Evolutionary conservation across 2,113 vertebrate genomes (phyloP).

Genomic region (Elanus axillaris): DNA sequence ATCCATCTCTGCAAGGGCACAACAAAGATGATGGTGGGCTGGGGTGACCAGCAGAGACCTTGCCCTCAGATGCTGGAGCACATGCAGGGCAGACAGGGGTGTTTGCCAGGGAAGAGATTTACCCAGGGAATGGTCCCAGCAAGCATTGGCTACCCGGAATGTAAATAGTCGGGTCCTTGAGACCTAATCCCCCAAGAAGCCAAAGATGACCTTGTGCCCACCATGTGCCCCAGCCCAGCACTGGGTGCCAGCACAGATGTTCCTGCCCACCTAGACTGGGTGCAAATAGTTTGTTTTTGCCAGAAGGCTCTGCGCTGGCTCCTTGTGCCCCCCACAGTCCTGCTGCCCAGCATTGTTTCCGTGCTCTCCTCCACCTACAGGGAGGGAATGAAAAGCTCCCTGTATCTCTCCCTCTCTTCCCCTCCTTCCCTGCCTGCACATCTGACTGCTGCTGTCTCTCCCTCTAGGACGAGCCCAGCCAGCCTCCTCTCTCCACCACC

Average conservation of each 20-base stretch:
- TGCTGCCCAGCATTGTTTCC: slow-evolving; percentile 68
- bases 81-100: neutral
- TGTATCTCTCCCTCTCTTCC: slow-evolving; percentile 7
- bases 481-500: neutral
- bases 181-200: neutral
- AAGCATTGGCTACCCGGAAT: neutral
- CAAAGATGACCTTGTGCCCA: neutral
- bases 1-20: neutral
- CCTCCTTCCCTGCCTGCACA: neutral
- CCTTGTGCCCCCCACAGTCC: slow-evolving; percentile 58
- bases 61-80: neutral
- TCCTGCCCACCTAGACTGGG: neutral
- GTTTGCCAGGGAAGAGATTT: neutral
- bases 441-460: neutral
- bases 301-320: slow-evolving; percentile 58
- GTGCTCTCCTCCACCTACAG: slow-evolving; percentile 74
- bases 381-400: slow-evolving; percentile 65
- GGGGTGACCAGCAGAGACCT: neutral
- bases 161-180: neutral
- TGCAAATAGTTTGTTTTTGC: slow-evolving; percentile 61
- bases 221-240: neutral
- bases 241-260: slow-evolving; percentile 41
- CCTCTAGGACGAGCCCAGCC: neutral
- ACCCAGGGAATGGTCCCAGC: neutral
- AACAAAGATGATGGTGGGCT: neutral